Evolutionary conservation across 2,113 vertebrate species (phyloP).

Genomic region (Vulpes lagopus): DNA sequence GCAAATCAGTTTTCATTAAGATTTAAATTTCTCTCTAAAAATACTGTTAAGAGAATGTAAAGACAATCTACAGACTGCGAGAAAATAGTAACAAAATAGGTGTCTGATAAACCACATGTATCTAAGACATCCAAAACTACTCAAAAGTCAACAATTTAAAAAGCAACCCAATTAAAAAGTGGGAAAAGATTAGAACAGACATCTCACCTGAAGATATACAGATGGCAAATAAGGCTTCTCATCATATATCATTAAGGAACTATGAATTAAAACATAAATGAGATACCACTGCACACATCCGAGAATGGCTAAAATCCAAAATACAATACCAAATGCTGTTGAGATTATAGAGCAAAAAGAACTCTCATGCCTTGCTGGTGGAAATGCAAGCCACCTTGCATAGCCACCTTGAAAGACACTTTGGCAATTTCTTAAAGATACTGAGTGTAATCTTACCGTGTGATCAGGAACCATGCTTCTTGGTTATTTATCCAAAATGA

Average conservation of each 20-base stretch:
- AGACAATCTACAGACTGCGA: background rate
- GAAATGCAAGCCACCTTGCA: background rate
- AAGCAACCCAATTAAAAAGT: background rate
- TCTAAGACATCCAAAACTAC: background rate
- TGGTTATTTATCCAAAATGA: background rate
- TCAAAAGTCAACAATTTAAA: background rate
- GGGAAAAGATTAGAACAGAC: background rate
- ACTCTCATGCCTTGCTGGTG: background rate
- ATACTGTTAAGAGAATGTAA: background rate
- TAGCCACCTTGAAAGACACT: background rate
- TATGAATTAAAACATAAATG: background rate
- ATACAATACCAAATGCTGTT: background rate
- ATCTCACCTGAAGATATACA: background rate
- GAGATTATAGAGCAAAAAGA: background rate
- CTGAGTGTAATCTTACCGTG: background rate
- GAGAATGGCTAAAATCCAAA: background rate
- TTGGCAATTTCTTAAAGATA: background rate
- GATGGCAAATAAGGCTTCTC: background rate
- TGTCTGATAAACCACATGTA: background rate
- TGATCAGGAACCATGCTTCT: background rate
- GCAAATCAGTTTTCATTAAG: background rate
- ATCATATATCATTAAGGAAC: background rate
- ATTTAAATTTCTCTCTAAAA: background rate
- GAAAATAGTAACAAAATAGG: background rate
- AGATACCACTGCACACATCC: background rate